phyloP scores from a whole-genome alignment of 2,888 invertebrate species.

The Andrena fulva region DNA sequence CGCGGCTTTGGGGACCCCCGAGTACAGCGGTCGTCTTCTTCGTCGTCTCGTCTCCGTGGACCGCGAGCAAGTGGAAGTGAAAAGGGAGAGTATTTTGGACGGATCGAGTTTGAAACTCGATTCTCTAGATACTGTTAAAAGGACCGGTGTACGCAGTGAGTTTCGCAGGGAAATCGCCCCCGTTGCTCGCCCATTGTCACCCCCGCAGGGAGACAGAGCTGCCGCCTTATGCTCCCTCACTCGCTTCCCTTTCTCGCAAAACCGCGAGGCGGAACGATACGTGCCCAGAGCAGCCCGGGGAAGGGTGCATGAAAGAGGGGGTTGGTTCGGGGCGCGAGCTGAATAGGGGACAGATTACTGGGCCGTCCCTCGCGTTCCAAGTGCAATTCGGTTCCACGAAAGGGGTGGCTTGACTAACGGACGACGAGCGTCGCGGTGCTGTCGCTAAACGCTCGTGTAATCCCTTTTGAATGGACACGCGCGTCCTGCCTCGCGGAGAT shows the following conservation, averaged over 20 bases:
- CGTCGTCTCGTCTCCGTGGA: not conserved
- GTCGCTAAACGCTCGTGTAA: slow-evolving; percentile 56
- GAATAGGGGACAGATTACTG: slow-evolving; percentile 64
- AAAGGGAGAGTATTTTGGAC: not conserved
- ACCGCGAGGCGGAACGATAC: slow-evolving; percentile 39
- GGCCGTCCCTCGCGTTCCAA: slow-evolving; percentile 47
- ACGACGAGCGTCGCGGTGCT: slow-evolving; percentile 42
- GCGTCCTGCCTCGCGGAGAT: slow-evolving; percentile 9
- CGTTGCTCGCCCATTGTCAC: not conserved
- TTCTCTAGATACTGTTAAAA: no score
- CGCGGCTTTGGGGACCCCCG: not conserved
- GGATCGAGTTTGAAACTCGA: no score
- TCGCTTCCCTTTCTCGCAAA: not conserved
- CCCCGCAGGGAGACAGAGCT: not conserved
- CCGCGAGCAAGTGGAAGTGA: not conserved
- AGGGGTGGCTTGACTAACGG: slow-evolving; percentile 57
- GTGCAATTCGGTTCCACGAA: slow-evolving; percentile 48
- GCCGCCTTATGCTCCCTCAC: not conserved
- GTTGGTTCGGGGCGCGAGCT: slow-evolving; percentile 42
- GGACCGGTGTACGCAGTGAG: not conserved
- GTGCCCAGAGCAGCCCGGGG: slow-evolving; percentile 7
- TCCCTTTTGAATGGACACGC: slow-evolving; percentile 43
- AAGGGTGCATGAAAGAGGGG: slow-evolving; percentile 5
- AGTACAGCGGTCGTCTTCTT: not conserved
- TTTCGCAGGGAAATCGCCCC: slow-evolving; percentile 13